Evolutionary conservation across 2,113 vertebrate genomes (phyloP).

Genomic region (Cheilinus undulatus): DNA sequence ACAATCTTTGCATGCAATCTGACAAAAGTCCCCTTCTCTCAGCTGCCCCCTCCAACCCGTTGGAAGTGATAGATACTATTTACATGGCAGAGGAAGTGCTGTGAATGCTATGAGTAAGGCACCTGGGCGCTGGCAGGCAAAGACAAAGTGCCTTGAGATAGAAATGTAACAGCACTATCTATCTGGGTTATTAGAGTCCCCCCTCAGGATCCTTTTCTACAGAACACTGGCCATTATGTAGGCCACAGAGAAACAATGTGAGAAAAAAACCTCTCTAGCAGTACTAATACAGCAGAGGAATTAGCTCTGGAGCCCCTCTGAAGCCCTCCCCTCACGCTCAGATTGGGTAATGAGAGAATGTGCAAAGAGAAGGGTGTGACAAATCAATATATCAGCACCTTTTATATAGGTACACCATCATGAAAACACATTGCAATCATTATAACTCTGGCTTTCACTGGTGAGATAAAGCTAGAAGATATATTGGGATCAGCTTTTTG

Average conservation of each 20-base stretch:
- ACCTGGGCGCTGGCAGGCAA: constrained; percentile 83
- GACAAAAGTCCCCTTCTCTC: constrained; percentile 31
- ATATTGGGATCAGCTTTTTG: constrained; percentile 12
- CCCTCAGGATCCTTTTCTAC: constrained; percentile 82
- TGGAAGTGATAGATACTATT: constrained; percentile 85
- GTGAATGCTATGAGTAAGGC: constrained; percentile 84
- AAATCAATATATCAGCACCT: constrained; percentile 48
- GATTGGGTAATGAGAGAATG: constrained; percentile 66
- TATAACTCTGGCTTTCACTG: constrained; percentile 16
- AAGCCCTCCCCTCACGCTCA: constrained; percentile 17
- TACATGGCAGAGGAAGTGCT: constrained; percentile 83
- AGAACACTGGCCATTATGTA: constrained; percentile 84
- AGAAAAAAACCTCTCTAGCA: constrained; percentile 51
- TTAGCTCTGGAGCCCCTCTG: constrained; percentile 64
- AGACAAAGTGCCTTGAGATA: constrained; percentile 85
- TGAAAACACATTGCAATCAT: constrained; percentile 34
- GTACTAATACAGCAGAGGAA: constrained; percentile 61
- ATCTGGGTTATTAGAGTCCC: constrained; percentile 87
- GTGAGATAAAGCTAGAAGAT: constrained; percentile 21
- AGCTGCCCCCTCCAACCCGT: constrained; percentile 43
- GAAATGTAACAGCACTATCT: constrained; percentile 87
- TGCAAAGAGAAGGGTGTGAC: constrained; percentile 37
- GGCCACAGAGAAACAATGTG: constrained; percentile 83
- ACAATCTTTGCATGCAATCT: constrained; percentile 63
- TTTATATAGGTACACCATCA: constrained; percentile 21